Base-by-base conservation (phyloP, 2,888 invertebrate genomes). In the Synanthedon myopaeformis region DNA sequence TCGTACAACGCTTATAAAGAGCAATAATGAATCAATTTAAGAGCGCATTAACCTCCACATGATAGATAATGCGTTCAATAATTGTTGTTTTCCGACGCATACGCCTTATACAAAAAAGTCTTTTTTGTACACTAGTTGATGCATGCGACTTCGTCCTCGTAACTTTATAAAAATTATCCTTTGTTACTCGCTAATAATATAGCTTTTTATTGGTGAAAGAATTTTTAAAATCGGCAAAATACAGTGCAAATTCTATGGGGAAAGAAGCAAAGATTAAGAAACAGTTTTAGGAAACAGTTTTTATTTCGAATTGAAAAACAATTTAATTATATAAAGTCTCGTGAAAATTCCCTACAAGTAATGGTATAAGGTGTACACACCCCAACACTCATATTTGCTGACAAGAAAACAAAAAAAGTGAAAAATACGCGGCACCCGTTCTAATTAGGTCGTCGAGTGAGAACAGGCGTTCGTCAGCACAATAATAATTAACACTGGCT, bases 401-500 rank as follows among this genome's bases (percentile, higher is more conserved):
- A 79, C 78, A 79, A 78, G 76, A 76, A 78, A 77, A 77, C 75
- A 78, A 77, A 51, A 77, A 74, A 72, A 63, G 61, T 64, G 67
- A 62, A 64, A 66, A 77, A 81, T 76, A 74, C 72, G 62, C 68
- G 64, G 67, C 73, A 69, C 75, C 69, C 74, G 77, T 76, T 78
- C 81, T 84, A 85, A 86, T 85, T 85, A 85, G 83, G 83, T 84
- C 81, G 82, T 81, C 74, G 82, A 83, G 79, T 82, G 82, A 79
- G 80, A 79, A 79, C 77, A 77, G 76, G 78, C 78, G 78, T 81
- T 83, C 82, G 82, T 82, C 78, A 80, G 81, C 82, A 82, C 83
- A 82, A 84, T 83, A 84, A 85, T 85, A 85, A 85, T 85, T 84
- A 86, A 84, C 84, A 84, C 83, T 79, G 82, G 72, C 74, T 79